These are phyloP conservation scores for Tortricodes alternella DNA, from an alignment of 2,888 invertebrate genomes.

Conservation along the genomic window DNA sequence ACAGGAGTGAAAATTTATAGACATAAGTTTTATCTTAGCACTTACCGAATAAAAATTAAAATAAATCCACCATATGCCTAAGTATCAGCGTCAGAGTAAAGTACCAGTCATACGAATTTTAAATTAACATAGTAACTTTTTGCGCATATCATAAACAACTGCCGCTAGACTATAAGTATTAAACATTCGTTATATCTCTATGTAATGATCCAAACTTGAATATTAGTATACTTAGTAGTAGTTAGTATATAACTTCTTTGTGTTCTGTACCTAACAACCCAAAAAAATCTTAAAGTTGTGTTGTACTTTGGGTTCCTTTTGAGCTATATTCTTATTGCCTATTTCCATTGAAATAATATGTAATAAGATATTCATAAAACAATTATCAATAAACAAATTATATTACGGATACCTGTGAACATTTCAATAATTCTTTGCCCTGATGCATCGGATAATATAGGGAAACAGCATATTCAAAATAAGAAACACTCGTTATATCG, in stretches of 20 bases:
- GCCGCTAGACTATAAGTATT: constrained; percentile 1
- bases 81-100: background rate
- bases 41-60: constrained; percentile 11
- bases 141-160: constrained; percentile 17
- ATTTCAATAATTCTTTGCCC: too few relatives aligned
- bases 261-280: constrained; percentile 1
- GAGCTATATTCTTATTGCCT: too few relatives aligned
- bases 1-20: background rate
- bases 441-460: too few relatives aligned
- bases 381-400: too few relatives aligned
- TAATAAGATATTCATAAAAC: too few relatives aligned
- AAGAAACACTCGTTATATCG: too few relatives aligned
- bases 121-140: constrained; percentile 14
- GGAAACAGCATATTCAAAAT: too few relatives aligned
- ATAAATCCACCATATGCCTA: constrained; percentile 10
- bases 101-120: background rate
- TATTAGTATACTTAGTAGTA: too few relatives aligned
- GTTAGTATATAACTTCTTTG: too few relatives aligned
- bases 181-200: constrained; percentile 10
- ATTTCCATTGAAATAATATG: too few relatives aligned
- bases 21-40: constrained; percentile 12
- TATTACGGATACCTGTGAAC: too few relatives aligned
- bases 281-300: constrained; percentile 2
- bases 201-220: constrained; percentile 24
- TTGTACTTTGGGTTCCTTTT: background rate